Evolutionary conservation across 1,140 invertebrate species (phyloP).

Genomic region (Apis mellifera): DNA sequence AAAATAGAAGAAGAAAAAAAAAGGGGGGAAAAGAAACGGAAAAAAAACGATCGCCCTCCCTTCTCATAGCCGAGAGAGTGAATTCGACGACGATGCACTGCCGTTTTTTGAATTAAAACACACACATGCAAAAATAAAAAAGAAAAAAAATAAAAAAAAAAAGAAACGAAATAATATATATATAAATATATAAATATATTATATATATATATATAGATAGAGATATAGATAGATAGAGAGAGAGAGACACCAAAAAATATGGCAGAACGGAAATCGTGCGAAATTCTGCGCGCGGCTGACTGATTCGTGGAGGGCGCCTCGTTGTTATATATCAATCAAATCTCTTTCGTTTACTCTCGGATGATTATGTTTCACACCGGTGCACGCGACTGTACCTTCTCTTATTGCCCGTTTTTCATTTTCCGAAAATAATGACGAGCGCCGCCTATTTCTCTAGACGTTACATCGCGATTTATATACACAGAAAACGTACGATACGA

Average conservation of each 20-base stretch:
- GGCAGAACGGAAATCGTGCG: constrained; percentile 65
- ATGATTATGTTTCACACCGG: background rate
- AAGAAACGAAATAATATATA: constrained; percentile 63
- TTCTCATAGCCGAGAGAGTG: constrained; percentile 60
- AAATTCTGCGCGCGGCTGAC: constrained; percentile 61
- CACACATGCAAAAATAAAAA: background rate
- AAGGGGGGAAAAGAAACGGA: constrained; percentile 13
- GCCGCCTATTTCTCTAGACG: constrained; percentile 39
- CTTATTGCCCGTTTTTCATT: constrained; percentile 23
- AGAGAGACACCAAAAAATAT: constrained; percentile 64
- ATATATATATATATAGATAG: constrained; percentile 62
- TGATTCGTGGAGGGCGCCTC: constrained; percentile 63
- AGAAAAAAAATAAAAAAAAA: constrained; percentile 30
- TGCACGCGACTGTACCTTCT: background rate
- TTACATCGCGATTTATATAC: constrained; percentile 24
- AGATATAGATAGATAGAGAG: constrained; percentile 61
- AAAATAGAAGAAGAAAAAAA: no score
- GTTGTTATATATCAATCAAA: constrained; percentile 36
- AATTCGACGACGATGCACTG: constrained; percentile 68
- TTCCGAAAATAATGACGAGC: constrained; percentile 34
- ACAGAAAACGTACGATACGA: background rate
- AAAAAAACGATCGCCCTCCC: constrained; percentile 61
- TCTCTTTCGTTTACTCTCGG: constrained; percentile 40
- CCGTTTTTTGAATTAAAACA: constrained; percentile 61
- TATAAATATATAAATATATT: constrained; percentile 65